These are phyloP conservation scores for Papilio gigon DNA, from an alignment of 2,888 invertebrate species.

Conservation along the genomic window DNA sequence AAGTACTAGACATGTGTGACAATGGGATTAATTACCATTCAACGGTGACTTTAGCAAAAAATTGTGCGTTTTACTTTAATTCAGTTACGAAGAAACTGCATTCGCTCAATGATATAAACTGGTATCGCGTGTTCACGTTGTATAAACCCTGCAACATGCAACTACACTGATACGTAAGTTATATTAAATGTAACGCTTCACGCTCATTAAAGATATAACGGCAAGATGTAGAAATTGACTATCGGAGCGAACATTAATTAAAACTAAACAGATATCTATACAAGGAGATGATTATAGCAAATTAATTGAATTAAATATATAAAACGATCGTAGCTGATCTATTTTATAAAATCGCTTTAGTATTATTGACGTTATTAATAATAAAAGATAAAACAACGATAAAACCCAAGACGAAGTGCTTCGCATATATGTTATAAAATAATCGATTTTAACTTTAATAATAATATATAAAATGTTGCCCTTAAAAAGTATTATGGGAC, in stretches of 20 bases:
- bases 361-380: slow-evolving; percentile 12
- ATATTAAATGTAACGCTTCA: slow-evolving; percentile 47
- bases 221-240: slow-evolving; percentile 41
- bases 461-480: neutral
- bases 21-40: neutral
- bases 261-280: slow-evolving; percentile 32
- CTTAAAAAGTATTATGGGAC: neutral
- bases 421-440: slow-evolving; percentile 8
- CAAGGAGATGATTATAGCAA: neutral
- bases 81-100: slow-evolving; percentile 46
- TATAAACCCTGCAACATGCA: slow-evolving; percentile 45
- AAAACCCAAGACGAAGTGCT: slow-evolving; percentile 18
- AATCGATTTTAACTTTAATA: neutral
- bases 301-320: slow-evolving; percentile 20
- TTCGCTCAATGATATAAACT: slow-evolving; percentile 36
- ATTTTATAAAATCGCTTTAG: slow-evolving; percentile 2
- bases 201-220: slow-evolving; percentile 49
- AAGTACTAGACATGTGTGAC: neutral
- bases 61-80: slow-evolving; percentile 40
- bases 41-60: slow-evolving; percentile 9
- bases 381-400: slow-evolving; percentile 21
- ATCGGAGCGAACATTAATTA: slow-evolving; percentile 36
- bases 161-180: slow-evolving; percentile 49
- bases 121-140: slow-evolving; percentile 46
- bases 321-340: slow-evolving; percentile 9